Evolutionary conservation across 2,797 vertebrate genomes (phyloP).

Genomic region (Buceros bicornis): DNA sequence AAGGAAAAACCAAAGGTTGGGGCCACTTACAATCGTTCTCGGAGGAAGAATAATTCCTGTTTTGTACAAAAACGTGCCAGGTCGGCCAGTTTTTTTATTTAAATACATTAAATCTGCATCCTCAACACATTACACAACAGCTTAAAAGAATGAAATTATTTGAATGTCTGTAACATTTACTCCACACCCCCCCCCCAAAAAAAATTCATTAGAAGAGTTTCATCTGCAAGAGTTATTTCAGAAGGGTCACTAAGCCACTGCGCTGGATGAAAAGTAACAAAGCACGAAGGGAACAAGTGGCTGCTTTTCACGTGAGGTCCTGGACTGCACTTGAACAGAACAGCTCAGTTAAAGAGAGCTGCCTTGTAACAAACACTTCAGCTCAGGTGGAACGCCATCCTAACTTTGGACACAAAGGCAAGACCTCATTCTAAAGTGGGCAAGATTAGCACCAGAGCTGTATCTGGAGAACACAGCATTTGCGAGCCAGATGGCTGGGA

Average conservation of each 20-base stretch:
- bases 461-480: neutral
- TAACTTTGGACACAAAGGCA: rapidly evolving
- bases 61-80: neutral
- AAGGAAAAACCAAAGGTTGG: constrained; percentile 33
- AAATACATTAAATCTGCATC: neutral
- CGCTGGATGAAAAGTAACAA: neutral
- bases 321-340: neutral
- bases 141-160: neutral
- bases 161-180: neutral
- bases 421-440: neutral
- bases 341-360: neutral
- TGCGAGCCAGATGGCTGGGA: neutral
- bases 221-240: neutral
- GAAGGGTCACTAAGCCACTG: neutral
- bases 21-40: neutral
- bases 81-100: neutral
- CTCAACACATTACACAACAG: neutral
- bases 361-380: neutral
- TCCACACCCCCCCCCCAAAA: too few relatives aligned
- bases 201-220: neutral
- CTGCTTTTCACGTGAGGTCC: neutral
- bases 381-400: neutral
- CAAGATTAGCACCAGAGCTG: neutral
- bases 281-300: neutral
- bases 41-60: neutral